A percentile compares a stretch with the other conserved stretches of the same genome.
These are phyloP conservation scores for Dryomyza anilis DNA, from an alignment of 2,888 invertebrate species.

Conservation along the genomic window DNA sequence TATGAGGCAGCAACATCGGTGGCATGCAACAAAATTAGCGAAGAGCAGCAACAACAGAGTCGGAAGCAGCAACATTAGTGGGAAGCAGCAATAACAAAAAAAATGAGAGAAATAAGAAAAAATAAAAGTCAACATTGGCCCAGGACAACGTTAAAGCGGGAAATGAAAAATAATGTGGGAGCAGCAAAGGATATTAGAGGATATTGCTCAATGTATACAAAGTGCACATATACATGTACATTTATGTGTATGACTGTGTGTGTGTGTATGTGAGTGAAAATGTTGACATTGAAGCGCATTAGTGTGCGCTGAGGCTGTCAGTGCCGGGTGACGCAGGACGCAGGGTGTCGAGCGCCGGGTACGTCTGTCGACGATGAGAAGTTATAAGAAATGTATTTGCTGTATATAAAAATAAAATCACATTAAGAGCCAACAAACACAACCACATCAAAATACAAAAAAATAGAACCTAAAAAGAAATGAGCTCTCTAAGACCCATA, in stretches of 20 bases:
- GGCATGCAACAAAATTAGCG: no score
- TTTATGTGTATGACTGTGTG: neutral
- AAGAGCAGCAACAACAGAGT: neutral
- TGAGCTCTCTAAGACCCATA: no score
- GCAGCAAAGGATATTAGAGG: conserved; percentile 7
- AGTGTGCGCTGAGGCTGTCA: neutral
- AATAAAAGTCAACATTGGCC: conserved; percentile 14
- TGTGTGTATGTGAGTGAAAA: conserved; percentile 7
- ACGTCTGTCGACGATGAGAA: neutral
- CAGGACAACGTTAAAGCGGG: no score
- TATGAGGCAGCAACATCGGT: no score
- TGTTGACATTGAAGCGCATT: conserved; percentile 17
- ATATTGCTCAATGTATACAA: neutral
- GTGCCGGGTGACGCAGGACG: neutral
- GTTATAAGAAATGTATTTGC: no score
- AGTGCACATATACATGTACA: neutral
- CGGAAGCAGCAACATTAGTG: neutral
- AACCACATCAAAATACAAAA: no score
- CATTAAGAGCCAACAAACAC: no score
- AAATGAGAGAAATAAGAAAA: conserved; percentile 2
- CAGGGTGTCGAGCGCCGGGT: neutral
- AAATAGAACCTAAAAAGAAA: no score
- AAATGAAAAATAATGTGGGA: conserved; percentile 5
- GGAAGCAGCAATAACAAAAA: neutral
- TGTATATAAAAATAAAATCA: no score